These are phyloP conservation scores for Probosciger aterrimus DNA, from an alignment of 2,113 vertebrate genomes.

Conservation along the genomic window DNA sequence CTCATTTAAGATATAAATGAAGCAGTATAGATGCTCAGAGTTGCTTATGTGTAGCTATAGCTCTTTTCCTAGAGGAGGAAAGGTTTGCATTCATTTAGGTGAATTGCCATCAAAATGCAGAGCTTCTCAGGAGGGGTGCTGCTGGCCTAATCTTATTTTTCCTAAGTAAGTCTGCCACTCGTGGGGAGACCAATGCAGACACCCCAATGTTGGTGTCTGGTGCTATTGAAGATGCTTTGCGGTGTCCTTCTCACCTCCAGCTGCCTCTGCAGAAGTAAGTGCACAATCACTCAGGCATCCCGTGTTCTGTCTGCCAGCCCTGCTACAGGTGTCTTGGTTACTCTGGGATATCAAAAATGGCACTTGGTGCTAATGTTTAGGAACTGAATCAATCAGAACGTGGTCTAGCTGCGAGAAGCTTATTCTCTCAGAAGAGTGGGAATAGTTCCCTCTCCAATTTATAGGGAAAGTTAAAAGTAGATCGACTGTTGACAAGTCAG, in stretches of 20 bases:
- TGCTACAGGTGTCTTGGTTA: neutral
- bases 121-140: neutral
- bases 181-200: neutral
- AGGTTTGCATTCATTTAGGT: neutral
- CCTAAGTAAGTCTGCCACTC: neutral
- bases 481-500: slow-evolving; percentile 10
- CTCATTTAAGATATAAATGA: neutral
- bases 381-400: neutral
- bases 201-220: neutral
- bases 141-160: neutral
- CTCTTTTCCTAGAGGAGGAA: neutral
- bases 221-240: neutral
- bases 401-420: neutral
- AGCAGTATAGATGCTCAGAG: neutral
- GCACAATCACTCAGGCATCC: neutral
- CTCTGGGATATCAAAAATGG: slow-evolving; percentile 31
- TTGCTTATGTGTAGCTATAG: neutral
- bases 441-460: slow-evolving; percentile 43
- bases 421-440: neutral
- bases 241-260: neutral
- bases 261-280: slow-evolving; percentile 49
- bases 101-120: neutral
- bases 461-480: slow-evolving; percentile 53
- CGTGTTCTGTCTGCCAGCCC: neutral
- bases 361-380: slow-evolving; percentile 36